Evolutionary conservation across 1,140 invertebrate species (phyloP), one percentile per base, ranked within the genome.

Genomic region (Liolophura sinensis): DNA sequence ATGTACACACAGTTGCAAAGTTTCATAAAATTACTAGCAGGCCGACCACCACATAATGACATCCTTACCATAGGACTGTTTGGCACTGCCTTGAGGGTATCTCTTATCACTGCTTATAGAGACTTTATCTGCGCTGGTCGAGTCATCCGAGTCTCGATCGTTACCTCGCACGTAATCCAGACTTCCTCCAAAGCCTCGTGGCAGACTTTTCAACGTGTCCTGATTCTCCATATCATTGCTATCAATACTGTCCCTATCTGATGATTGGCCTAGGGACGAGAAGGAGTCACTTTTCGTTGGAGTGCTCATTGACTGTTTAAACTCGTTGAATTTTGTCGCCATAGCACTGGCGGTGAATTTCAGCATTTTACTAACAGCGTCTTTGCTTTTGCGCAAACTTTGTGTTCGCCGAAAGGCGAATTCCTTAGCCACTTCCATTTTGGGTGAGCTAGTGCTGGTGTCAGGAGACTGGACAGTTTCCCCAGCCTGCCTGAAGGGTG

Each of bases 301-400:
- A 1, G 82, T 77, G 14, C 76, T 78, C 27, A 96, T 94, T 15
- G 92, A 93, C 80, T 94, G 93, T 82, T 96, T 96, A 76, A 97
- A 91, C 84, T 96, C 94, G 47, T 61, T 75, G 15, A 70, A 51
- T 18, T 40, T 20, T 73, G 93, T 94, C 16, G 89, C 92, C 63
- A 95, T 89, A 50, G 91, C 91, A 22, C 89, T 94, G 1, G 93
- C 93, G 0, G 93, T 94, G 46, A 90, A 76, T 64, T 80, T 83
- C 24, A 84, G 72, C 54, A 77, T 75, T 47, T 74, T 77, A 68
- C 74, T 78, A 48, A 83, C 71, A 6, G 74, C 71, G 64, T 83
- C 78, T 59, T 74, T 78, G 12, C 71, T 78, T 72, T 66, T 72
- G 65, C 68, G 55, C 59, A 72, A 73, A 51, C 70, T 78, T 55